Evolutionary conservation across 1,140 invertebrate genomes (phyloP).

Genomic region (Papilio glaucus): DNA sequence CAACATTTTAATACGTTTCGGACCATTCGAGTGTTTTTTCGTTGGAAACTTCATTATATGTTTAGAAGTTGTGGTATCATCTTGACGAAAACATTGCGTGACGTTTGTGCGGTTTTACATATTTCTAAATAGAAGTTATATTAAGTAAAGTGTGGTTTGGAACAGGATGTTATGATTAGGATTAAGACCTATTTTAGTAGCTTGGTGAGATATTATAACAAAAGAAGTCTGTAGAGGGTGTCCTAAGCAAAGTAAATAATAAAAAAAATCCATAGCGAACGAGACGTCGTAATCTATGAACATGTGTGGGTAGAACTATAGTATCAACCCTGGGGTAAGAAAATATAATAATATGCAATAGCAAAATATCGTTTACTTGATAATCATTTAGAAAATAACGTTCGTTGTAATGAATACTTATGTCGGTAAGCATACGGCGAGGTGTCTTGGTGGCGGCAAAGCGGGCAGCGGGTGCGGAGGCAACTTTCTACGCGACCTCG

Average conservation of each 20-base stretch:
- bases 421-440: conserved; percentile 40
- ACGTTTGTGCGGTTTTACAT: conserved; percentile 43
- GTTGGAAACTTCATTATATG: conserved; percentile 49
- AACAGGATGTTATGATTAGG: conserved; percentile 1
- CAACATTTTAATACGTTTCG: conserved; percentile 68
- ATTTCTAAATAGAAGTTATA: conserved; percentile 39
- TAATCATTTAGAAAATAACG: conserved; percentile 39
- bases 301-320: background rate
- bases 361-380: conserved; percentile 30
- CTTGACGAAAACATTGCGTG: conserved; percentile 52
- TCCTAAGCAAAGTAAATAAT: too few relatives aligned
- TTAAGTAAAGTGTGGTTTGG: background rate
- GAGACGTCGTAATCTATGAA: background rate
- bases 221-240: background rate
- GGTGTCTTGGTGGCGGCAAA: conserved; percentile 44
- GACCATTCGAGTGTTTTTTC: conserved; percentile 50
- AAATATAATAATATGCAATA: conserved; percentile 29
- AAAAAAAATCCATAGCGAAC: too few relatives aligned
- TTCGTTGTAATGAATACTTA: conserved; percentile 39
- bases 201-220: background rate
- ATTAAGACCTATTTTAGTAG: background rate
- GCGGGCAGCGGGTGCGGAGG: conserved; percentile 52
- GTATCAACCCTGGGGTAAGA: background rate
- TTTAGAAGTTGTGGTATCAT: conserved; percentile 55
- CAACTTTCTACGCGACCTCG: conserved; percentile 82